Base-by-base conservation (phyloP, 2,888 invertebrate species). In the Ormyrus pomaceus region DNA sequence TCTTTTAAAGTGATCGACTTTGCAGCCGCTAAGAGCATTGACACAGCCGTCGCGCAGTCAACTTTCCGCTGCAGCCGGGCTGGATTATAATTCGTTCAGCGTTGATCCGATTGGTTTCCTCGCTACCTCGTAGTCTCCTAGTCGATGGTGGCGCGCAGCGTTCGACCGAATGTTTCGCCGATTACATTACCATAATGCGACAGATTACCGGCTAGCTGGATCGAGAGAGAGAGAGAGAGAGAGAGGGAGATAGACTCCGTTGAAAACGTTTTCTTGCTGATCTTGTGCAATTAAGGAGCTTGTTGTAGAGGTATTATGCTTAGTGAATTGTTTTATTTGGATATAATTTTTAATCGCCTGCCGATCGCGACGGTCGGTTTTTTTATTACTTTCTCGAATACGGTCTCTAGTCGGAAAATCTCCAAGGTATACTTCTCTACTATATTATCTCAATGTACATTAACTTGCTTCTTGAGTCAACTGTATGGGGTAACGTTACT, bases 21-120 rank as follows among this genome's bases (percentile, higher is more conserved):
- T 51, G 61, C 71, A 64, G 59, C 59, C 34, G 7, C 56, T 71
- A 64, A 79, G 64, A 69, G 73, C 64, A 69, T 69, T 62, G 79
- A 73, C 69, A 74, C 34, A 53, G 45, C 34, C 34, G 34, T 34
- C 55, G 48, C 34, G 34, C 13, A 50, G 46, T 59, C 46, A 53
- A 75, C 53, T 59, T 6, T 34, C 34, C 34, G 34, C 34, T 53
- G 51, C 34, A 58, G 45, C 46, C 34, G 51, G 61, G n/a, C 13
- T 62, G 10, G 51, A 73, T 59, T 72, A 68, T 78, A 78, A 73
- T 68, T 74, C 69, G 50, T 71, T 72, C 8, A 50, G 56, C 45
- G 53, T 65, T 76, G 76, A 80, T 76, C 76, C 68, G 72, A 80
- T 80, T 80, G 71, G 64, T 65, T 66, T 71, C 48, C 19, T 34